These are phyloP conservation scores for Streptopelia turtur DNA, from an alignment of 2,797 vertebrate species.

Conservation along the genomic window DNA sequence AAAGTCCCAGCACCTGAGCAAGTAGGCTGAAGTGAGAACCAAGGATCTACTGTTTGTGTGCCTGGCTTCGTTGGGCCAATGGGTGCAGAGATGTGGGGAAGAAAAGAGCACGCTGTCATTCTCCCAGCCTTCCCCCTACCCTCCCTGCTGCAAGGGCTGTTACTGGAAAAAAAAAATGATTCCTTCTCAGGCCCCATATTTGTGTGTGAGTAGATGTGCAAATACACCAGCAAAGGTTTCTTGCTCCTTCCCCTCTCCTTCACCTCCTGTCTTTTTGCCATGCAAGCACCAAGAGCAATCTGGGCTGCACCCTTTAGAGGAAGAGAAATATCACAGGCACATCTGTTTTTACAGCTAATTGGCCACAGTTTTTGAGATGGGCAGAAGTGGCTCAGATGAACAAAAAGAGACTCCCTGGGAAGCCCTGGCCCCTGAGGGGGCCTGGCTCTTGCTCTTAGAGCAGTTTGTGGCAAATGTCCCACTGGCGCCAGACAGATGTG, in stretches of 20 bases:
- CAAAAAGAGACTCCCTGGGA: slow-evolving; percentile 1
- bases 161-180: neutral
- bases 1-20: neutral
- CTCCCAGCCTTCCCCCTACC: neutral
- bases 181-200: neutral
- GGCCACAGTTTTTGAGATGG: slow-evolving; percentile 30
- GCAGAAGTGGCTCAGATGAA: slow-evolving; percentile 29
- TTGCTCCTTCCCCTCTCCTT: neutral
- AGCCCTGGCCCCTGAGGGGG: neutral
- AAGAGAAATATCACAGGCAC: slow-evolving; percentile 5
- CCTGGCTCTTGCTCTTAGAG: neutral
- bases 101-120: neutral
- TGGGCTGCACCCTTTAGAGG: slow-evolving; percentile 32
- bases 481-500: fast-evolving
- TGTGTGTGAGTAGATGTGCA: neutral
- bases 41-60: neutral
- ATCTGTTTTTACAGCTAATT: slow-evolving; percentile 25
- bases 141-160: neutral
- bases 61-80: neutral
- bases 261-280: neutral
- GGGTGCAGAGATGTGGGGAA: neutral
- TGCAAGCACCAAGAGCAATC: slow-evolving; percentile 4
- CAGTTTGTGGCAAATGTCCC: neutral
- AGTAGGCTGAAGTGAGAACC: neutral
- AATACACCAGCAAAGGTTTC: neutral